Evolutionary conservation across 2,797 vertebrate genomes (phyloP).

Genomic region (Tinamus major): DNA sequence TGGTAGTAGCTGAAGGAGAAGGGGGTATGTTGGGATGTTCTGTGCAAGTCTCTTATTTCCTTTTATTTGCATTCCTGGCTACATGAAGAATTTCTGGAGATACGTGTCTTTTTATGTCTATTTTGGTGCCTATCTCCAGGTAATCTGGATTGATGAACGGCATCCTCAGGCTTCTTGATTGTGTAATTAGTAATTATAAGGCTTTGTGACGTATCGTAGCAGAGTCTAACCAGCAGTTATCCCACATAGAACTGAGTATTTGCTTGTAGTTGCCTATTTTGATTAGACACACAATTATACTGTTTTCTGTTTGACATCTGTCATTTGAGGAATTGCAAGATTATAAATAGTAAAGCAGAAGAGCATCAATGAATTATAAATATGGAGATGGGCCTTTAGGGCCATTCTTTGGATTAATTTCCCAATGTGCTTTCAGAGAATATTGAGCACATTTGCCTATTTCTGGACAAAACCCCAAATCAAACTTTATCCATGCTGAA

Average conservation of each 20-base stretch:
- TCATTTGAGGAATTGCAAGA: background rate
- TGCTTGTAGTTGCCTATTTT: background rate
- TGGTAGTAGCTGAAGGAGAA: background rate
- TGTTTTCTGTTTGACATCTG: conserved; percentile 5
- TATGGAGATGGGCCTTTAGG: background rate
- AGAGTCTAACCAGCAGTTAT: background rate
- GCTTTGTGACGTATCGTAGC: background rate
- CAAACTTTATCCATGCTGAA: fast-evolving
- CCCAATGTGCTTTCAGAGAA: background rate
- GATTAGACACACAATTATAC: background rate
- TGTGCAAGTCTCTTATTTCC: background rate
- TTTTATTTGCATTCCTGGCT: background rate
- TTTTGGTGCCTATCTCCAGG: background rate
- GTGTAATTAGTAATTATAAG: background rate
- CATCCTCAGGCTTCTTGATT: background rate
- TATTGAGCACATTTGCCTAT: background rate
- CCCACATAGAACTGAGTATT: background rate
- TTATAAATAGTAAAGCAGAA: background rate
- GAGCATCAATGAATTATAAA: background rate
- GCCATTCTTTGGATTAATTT: background rate
- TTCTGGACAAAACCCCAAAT: background rate
- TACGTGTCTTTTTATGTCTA: background rate
- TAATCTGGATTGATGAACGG: background rate
- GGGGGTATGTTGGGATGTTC: background rate
- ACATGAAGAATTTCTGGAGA: background rate